Evolutionary conservation across 1,140 invertebrate genomes (phyloP).

Genomic region (Hycleus phaleratus): DNA sequence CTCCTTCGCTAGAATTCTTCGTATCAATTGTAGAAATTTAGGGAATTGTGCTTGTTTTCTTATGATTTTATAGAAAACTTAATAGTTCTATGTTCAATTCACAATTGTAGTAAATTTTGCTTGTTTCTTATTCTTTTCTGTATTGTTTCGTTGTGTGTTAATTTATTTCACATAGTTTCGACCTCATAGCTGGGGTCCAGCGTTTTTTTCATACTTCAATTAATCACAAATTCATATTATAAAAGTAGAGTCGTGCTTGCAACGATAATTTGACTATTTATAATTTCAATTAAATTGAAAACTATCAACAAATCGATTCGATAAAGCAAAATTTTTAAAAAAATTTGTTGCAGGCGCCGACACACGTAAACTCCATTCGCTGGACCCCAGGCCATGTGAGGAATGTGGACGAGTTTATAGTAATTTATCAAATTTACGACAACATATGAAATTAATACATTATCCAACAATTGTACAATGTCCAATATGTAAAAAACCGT

Average conservation of each 20-base stretch:
- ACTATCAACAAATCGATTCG: too few species aligned
- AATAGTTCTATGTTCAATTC: too few species aligned
- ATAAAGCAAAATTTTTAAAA: constrained; percentile 10
- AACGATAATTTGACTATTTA: constrained; percentile 18
- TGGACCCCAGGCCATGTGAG: constrained; percentile 62
- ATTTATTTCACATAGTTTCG: too few species aligned
- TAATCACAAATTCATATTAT: background rate
- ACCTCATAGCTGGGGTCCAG: constrained; percentile 18
- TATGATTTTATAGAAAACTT: too few species aligned
- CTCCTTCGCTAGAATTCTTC: too few species aligned
- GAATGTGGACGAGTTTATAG: constrained; percentile 72
- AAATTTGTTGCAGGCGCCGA: constrained; percentile 39
- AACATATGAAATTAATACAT: constrained; percentile 73
- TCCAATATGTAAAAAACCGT: constrained; percentile 64
- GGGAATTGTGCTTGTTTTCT: too few species aligned
- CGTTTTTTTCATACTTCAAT: background rate
- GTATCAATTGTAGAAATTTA: too few species aligned
- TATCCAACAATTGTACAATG: constrained; percentile 67
- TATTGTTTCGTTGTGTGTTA: background rate
- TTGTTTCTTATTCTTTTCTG: background rate
- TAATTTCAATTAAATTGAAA: too few species aligned
- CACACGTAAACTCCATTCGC: constrained; percentile 52
- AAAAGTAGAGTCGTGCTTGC: constrained; percentile 25
- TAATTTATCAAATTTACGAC: constrained; percentile 70
- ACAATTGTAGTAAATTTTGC: too few species aligned